Evolutionary conservation across 2,797 vertebrate species (phyloP).

Genomic region (Gila robusta): DNA sequence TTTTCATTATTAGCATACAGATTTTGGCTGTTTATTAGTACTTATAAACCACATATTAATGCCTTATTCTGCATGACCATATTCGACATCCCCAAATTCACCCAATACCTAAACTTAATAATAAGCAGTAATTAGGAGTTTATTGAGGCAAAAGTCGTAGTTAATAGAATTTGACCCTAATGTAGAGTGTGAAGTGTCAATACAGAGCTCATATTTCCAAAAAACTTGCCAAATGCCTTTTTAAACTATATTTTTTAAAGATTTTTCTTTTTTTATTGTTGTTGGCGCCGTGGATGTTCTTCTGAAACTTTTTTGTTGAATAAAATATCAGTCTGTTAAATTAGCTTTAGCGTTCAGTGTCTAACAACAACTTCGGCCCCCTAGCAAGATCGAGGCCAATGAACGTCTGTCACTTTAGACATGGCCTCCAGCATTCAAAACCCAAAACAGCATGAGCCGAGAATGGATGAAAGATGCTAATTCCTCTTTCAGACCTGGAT

Average conservation of each 20-base stretch:
- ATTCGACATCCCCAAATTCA: too few relatives aligned
- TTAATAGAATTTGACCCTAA: too few relatives aligned
- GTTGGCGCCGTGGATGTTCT: neutral
- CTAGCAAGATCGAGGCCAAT: neutral
- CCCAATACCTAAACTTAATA: too few relatives aligned
- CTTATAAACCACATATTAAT: too few relatives aligned
- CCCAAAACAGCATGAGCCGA: neutral
- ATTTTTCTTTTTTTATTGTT: neutral
- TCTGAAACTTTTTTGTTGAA: neutral
- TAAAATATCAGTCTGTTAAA: slow-evolving; percentile 17
- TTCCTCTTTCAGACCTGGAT: neutral
- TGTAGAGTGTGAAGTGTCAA: too few relatives aligned
- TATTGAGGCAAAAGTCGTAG: too few relatives aligned
- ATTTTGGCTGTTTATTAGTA: too few relatives aligned
- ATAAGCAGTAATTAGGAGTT: too few relatives aligned
- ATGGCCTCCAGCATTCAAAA: neutral
- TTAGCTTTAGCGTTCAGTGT: neutral
- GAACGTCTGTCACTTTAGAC: neutral
- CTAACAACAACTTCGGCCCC: neutral
- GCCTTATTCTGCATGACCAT: too few relatives aligned
- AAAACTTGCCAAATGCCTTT: neutral
- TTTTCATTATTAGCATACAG: too few relatives aligned
- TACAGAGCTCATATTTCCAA: neutral
- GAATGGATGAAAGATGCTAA: slow-evolving; percentile 6
- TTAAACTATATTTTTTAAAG: neutral